Base-by-base conservation (phyloP, 2,888 invertebrate genomes). In the Leptura quadrifasciata region DNA sequence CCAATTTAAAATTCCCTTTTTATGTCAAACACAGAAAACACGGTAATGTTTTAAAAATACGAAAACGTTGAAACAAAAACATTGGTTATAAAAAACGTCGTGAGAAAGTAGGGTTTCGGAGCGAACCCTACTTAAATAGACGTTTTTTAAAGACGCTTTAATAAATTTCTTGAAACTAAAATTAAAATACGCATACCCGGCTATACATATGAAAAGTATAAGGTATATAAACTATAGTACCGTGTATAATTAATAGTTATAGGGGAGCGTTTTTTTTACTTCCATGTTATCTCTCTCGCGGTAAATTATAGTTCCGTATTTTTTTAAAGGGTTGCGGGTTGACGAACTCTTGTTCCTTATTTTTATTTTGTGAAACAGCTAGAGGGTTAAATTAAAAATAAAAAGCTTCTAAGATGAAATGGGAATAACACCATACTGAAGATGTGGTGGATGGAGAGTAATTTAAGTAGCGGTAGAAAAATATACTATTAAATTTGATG, bases 11-110 rank as follows among this genome's bases (percentile, higher is more conserved):
- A 84, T 84, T 84, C 84, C 83, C 80, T 78, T 77, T 84, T 78
- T 78, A 76, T 83, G 83, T 84, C 82, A 77, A 81, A 82, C 82
- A 84, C 81, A 57, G 69, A 76, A 80, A 82, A 81, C 82, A 79
- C 71, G 76, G 77, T 76, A 78, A 82, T 82, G 83, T 82, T 81
- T 79, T 78, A 78, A 80, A 80, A 81, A 81, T 76, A 77, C 79
- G 72, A 74, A 75, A 82, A 75, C 65, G 70, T 64, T 72, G 69
- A 81, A 81, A 78, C 77, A 79, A 79, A 79, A 79, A 79, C 77
- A 74, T 35, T 20, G 20, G 27, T 9, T 15, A 35, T 72, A 77
- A 79, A 78, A 77, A 79, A 74, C 76, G 61, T 20, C 77, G 79
- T 79, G 79, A 79, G 79, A 78, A 79, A 75, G 10, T 31, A 52